Conservation (phyloP, 2,797 vertebrate genomes). For the Amazonetta brasiliensis region DNA sequence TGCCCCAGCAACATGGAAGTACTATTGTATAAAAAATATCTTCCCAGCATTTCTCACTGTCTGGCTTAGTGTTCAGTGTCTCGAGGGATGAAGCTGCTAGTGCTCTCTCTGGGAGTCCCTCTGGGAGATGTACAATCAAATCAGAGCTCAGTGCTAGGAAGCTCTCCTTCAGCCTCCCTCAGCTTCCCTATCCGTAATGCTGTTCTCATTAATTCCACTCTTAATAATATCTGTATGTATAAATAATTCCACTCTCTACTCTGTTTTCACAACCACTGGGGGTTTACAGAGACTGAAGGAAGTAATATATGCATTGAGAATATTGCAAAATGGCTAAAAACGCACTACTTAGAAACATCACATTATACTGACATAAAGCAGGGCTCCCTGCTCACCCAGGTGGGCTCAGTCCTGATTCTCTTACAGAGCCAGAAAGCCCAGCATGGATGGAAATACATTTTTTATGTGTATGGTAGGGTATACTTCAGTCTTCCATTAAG, state of each 20-base stretch:
- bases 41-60: not conserved
- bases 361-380: not conserved
- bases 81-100: not conserved
- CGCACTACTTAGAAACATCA: not conserved
- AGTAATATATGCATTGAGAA: not conserved
- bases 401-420: rapidly evolving
- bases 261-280: not conserved
- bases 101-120: rapidly evolving
- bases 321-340: not conserved
- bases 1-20: not conserved
- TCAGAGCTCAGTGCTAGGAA: not conserved
- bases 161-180: not conserved
- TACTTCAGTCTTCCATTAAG: not conserved
- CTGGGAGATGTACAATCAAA: not conserved
- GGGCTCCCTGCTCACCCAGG: not conserved
- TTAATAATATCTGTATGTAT: not conserved
- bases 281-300: not conserved
- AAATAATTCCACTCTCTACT: not conserved
- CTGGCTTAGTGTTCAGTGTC: not conserved
- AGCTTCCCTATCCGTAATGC: not conserved
- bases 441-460: not conserved
- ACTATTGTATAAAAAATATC: not conserved
- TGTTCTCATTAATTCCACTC: not conserved
- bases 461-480: not conserved
- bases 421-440: not conserved